phyloP scores from a whole-genome alignment of 1,140 invertebrate species.

The Potamilus streckersoni region DNA sequence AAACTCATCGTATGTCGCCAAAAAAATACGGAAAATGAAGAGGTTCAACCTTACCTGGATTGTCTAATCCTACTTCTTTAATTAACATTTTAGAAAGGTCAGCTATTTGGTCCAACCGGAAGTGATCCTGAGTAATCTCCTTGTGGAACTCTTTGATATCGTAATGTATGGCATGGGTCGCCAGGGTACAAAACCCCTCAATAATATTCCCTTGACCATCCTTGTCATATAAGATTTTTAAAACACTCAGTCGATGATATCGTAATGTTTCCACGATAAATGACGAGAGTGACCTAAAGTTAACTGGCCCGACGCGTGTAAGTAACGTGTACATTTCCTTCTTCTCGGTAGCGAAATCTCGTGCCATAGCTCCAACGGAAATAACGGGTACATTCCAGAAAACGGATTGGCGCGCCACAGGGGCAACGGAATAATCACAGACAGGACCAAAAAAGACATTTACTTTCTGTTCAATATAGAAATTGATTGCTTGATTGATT shows the following conservation, averaged over 20 bases:
- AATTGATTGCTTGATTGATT: slow-evolving; percentile 57
- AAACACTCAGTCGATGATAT: slow-evolving; percentile 75
- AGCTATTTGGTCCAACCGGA: slow-evolving; percentile 16
- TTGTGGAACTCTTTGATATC: slow-evolving; percentile 21
- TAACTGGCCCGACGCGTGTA: slow-evolving; percentile 84
- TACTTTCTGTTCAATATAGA: slow-evolving; percentile 44
- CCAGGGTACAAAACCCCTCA: slow-evolving; percentile 70
- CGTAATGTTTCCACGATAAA: slow-evolving; percentile 77
- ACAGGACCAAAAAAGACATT: slow-evolving; percentile 92
- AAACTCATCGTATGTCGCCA: too few relatives aligned
- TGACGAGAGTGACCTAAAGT: slow-evolving; percentile 78
- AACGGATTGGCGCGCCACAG: slow-evolving; percentile 84
- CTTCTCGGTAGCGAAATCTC: slow-evolving; percentile 75
- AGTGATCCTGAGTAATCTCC: slow-evolving; percentile 22
- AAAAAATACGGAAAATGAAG: too few relatives aligned
- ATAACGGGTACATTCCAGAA: slow-evolving; percentile 87
- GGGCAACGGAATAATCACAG: slow-evolving; percentile 92
- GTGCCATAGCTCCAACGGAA: slow-evolving; percentile 86
- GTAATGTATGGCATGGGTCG: slow-evolving; percentile 46
- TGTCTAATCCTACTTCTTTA: too few relatives aligned
- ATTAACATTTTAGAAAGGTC: too few relatives aligned
- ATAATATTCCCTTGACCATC: slow-evolving; percentile 71
- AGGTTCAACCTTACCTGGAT: too few relatives aligned
- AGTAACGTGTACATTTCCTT: slow-evolving; percentile 77
- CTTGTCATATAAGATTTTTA: slow-evolving; percentile 79